These are phyloP conservation scores for Oncorhynchus clarkii DNA, from an alignment of 2,113 vertebrate genomes.

Conservation along the genomic window DNA sequence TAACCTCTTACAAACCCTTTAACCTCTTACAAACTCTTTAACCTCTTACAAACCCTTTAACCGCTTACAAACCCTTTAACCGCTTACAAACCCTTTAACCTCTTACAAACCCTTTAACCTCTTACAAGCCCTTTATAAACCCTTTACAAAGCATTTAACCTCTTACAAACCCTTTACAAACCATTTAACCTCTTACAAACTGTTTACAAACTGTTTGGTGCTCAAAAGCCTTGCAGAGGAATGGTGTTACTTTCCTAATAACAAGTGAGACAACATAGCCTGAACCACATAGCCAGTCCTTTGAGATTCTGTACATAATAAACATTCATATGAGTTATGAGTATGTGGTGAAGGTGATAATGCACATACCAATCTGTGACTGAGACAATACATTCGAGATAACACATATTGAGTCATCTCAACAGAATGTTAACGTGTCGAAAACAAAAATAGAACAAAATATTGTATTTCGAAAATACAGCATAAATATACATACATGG, in stretches of 20 bases:
- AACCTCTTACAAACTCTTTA: too few species aligned
- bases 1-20: too few species aligned
- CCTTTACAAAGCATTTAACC: too few species aligned
- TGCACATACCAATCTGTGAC: conserved; percentile 12
- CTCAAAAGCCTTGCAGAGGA: background rate
- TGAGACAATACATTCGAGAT: background rate
- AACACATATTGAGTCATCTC: background rate
- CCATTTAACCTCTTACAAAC: too few species aligned
- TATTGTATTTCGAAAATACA: background rate
- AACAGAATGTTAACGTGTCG: background rate
- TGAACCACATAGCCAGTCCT: background rate
- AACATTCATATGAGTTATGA: background rate
- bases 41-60: too few species aligned
- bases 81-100: too few species aligned
- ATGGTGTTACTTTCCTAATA: background rate
- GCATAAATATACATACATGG: background rate
- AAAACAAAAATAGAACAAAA: background rate
- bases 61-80: too few species aligned
- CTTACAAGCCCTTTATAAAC: too few species aligned
- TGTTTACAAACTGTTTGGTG: background rate
- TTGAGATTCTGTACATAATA: background rate
- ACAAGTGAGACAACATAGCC: background rate
- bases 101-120: too few species aligned
- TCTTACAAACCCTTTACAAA: too few species aligned
- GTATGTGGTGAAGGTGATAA: conserved; percentile 6